Conservation (phyloP, 2,113 vertebrate genomes). For the Philantomba maxwellii region DNA sequence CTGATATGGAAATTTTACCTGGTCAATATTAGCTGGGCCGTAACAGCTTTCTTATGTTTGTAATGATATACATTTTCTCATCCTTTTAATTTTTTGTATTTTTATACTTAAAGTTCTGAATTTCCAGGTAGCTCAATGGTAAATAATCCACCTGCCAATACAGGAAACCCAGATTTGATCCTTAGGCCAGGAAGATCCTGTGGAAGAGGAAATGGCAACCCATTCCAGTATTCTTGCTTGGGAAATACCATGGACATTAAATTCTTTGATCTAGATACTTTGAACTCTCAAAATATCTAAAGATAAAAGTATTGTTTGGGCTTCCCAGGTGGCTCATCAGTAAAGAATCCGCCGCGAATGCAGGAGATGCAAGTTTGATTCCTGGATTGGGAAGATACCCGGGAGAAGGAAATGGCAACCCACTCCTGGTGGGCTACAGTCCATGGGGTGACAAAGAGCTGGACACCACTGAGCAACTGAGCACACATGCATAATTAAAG, state of each 20-base stretch:
- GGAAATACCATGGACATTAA: not conserved
- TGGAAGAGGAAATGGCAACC: not conserved
- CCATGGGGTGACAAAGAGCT: not conserved
- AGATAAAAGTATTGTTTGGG: rapidly evolving
- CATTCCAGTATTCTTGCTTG: not conserved
- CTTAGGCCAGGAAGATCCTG: not conserved
- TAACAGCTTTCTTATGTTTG: not conserved
- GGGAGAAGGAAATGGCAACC: not conserved
- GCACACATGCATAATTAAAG: not conserved
- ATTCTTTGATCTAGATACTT: not conserved
- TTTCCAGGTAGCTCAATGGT: not conserved
- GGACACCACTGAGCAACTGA: not conserved
- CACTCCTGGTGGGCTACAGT: not conserved
- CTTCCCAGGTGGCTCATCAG: not conserved
- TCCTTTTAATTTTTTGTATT: not conserved
- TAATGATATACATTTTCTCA: not conserved
- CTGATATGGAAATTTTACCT: not conserved
- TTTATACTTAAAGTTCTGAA: not conserved
- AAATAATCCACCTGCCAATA: not conserved
- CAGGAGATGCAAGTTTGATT: not conserved
- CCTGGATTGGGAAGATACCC: rapidly evolving
- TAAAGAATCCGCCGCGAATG: rapidly evolving
- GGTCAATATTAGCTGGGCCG: not conserved
- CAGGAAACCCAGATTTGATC: not conserved
- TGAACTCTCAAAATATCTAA: not conserved